Base-by-base conservation (phyloP, 2,113 vertebrate species). In the Haliaeetus leucogaster region DNA sequence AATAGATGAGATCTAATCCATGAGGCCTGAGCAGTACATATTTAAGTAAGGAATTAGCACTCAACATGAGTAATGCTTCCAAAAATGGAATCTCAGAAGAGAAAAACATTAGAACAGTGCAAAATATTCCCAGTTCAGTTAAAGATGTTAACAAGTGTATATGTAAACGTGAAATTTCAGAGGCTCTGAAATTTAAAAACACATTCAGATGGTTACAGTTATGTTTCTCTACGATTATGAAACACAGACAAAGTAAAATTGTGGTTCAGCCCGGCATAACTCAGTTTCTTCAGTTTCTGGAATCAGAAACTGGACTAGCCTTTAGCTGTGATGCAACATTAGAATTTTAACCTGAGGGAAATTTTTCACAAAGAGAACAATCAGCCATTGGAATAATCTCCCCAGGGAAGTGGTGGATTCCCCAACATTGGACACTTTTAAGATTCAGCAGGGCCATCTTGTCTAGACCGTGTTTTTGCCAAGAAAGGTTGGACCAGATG, bases 1-100 rank as follows among this genome's bases (percentile, higher is more conserved):
- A 97, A 94, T 32, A 97, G 92, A 94, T 77, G 67, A 97, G 65
- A 89, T 12, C 77, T 85, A 90, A 90, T 79, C 25, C 82, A 79
- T 13, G 18, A 82, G 56, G 52, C 50, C 71, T 53, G 48, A 95
- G 50, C 20, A 84, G 42, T 16, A 77, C n/a, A 16, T 84, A 55
- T 50, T 70, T 73, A 89, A 58, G 20, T 63, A 62, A 74, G n/a
- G 42, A 86, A 91, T 89, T 89, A 86, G 34, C 29, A 55, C 38
- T 74, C 16, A 81, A 62, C 38, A 38, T 50, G 32, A 95, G 47
- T 72, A 79, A 87, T 65, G 43, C 20, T 82, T 76, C 86, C 84
- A 90, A 58, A 91, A 89, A 74, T 23, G 34, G 48, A 90, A 84
- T 45, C 56, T 80, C 61, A n/a, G 65, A 89, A 71, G 50, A 81